These are phyloP conservation scores for Neogobius melanostomus DNA, from an alignment of 2,113 vertebrate species.

Conservation along the genomic window DNA sequence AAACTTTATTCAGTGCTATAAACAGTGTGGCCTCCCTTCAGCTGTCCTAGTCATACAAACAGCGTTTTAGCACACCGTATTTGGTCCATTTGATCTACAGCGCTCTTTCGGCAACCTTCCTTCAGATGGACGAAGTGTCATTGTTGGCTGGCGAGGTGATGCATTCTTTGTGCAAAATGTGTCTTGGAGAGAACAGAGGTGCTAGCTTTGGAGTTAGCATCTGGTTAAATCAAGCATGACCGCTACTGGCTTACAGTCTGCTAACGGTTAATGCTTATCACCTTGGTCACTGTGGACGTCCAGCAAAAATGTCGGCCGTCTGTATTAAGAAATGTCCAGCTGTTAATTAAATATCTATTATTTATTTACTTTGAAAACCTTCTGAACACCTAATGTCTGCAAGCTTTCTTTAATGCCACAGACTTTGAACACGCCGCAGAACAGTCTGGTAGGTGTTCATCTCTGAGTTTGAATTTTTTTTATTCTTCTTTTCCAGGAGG, in stretches of 20 bases:
- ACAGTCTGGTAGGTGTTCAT: neutral
- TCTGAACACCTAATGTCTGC: too few relatives aligned
- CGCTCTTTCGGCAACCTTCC: constrained; percentile 7
- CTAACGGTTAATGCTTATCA: constrained; percentile 39
- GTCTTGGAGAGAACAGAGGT: constrained; percentile 66
- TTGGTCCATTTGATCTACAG: constrained; percentile 18
- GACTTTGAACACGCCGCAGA: neutral
- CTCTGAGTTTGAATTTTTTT: neutral
- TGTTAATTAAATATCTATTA: too few relatives aligned
- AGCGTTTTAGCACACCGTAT: neutral
- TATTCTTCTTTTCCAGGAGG: constrained; percentile 25
- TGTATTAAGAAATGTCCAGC: too few relatives aligned
- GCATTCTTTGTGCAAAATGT: constrained; percentile 60
- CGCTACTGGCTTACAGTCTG: constrained; percentile 36
- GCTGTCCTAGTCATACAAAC: constrained; percentile 1
- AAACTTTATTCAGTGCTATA: constrained; percentile 44
- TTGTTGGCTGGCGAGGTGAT: constrained; percentile 63
- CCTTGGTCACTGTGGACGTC: constrained; percentile 15
- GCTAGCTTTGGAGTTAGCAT: constrained; percentile 62
- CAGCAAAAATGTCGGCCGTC: too few relatives aligned
- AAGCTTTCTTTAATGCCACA: neutral
- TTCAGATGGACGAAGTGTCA: constrained; percentile 39
- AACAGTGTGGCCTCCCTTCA: constrained; percentile 18
- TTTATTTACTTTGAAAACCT: too few relatives aligned
- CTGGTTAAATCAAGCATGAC: constrained; percentile 57